Evolutionary conservation across 2,113 vertebrate species (phyloP).

Genomic region (Serilophus lunatus): DNA sequence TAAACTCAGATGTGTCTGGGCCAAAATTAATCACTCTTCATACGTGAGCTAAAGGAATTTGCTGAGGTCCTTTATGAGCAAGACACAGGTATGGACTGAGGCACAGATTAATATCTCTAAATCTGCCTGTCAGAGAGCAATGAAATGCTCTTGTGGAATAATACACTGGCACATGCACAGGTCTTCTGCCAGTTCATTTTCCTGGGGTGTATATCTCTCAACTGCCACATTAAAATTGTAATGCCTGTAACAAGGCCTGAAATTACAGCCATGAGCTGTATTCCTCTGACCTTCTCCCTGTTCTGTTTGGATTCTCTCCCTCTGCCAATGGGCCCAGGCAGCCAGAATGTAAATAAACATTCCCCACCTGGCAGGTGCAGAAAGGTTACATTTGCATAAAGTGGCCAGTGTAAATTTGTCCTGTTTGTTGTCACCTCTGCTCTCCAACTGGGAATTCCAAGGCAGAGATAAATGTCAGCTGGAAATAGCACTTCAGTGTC

Average conservation of each 20-base stretch:
- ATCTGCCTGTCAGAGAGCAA: not conserved
- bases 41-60: not conserved
- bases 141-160: not conserved
- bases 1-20: not conserved
- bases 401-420: slow-evolving; percentile 8
- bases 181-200: not conserved
- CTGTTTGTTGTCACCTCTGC: slow-evolving; percentile 11
- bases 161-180: not conserved
- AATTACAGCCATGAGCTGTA: not conserved
- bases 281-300: not conserved
- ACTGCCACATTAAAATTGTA: not conserved
- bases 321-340: not conserved
- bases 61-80: not conserved
- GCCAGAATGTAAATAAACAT: not conserved
- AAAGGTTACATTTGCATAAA: slow-evolving; percentile 61
- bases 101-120: not conserved
- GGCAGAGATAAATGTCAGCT: slow-evolving; percentile 44
- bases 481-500: slow-evolving; percentile 14
- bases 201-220: not conserved
- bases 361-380: slow-evolving; percentile 1
- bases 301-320: not conserved
- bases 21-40: not conserved
- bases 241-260: not conserved
- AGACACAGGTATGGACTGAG: not conserved
- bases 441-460: slow-evolving; percentile 14